A percentile compares a stretch with the other conserved stretches of the same genome.
Conservation (phyloP, 2,797 vertebrate genomes). For the Epinephelus awoara region DNA sequence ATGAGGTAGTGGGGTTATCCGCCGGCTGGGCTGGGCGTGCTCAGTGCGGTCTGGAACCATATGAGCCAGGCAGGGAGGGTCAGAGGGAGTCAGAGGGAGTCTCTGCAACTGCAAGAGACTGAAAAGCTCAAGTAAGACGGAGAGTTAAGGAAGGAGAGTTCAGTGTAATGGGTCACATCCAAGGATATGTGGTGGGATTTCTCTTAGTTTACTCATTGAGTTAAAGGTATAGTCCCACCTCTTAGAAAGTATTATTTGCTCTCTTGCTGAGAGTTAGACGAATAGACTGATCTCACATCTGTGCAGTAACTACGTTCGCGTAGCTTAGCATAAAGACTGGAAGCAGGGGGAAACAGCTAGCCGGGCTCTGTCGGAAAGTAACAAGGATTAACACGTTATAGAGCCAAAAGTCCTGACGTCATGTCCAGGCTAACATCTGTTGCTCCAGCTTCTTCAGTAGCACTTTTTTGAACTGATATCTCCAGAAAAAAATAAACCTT, state of each 20-base stretch:
- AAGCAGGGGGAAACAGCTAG: neutral
- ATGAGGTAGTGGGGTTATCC: constrained; percentile 77
- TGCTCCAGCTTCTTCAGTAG: neutral
- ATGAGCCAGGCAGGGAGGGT: constrained; percentile 52
- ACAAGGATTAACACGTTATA: no score
- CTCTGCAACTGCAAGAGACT: constrained; percentile 34
- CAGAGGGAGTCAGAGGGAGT: constrained; percentile 34
- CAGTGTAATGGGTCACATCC: neutral
- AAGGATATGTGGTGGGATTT: neutral
- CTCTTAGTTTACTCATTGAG: neutral
- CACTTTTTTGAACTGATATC: no score
- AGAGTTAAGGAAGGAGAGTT: constrained; percentile 22
- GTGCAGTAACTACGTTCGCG: neutral
- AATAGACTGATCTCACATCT: neutral
- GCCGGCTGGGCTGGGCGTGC: constrained; percentile 65
- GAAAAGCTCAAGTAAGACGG: constrained; percentile 33
- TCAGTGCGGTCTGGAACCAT: constrained; percentile 52
- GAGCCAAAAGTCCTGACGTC: neutral
- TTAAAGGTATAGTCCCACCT: neutral
- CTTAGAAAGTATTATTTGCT: neutral
- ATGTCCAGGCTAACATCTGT: neutral
- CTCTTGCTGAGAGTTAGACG: neutral
- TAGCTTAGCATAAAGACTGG: neutral
- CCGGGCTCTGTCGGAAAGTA: neutral
- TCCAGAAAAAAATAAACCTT: neutral